Percentiles rank a stretch among this genome's conserved stretches.
These are phyloP conservation scores for Stylophora pistillata DNA, from an alignment of 64 coral and sea anemone species.

Conservation along the genomic window DNA sequence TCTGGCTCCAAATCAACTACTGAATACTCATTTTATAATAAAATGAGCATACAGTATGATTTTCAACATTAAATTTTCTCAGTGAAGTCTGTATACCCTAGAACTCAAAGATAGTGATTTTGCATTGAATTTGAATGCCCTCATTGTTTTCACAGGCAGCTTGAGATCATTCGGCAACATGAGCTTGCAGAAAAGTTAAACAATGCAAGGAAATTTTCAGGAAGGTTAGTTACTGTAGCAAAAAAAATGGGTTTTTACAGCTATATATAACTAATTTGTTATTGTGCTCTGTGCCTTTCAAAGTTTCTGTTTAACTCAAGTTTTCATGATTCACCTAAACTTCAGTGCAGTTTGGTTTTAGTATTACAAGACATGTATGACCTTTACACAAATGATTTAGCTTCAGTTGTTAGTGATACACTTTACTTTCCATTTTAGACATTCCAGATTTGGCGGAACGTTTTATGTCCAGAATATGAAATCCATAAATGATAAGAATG, in stretches of 20 bases:
- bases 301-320: neutral
- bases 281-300: too few relatives aligned
- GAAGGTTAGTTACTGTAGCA: slow-evolving; percentile 41
- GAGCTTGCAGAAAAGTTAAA: slow-evolving; percentile 93
- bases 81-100: too few relatives aligned
- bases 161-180: slow-evolving; percentile 80
- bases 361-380: too few relatives aligned
- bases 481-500: slow-evolving; percentile 80
- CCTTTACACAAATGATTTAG: too few relatives aligned
- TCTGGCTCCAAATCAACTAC: too few relatives aligned
- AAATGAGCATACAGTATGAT: too few relatives aligned
- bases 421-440: slow-evolving; percentile 35
- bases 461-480: slow-evolving; percentile 95
- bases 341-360: too few relatives aligned
- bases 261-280: neutral
- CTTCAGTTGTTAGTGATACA: neutral
- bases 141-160: slow-evolving; percentile 65
- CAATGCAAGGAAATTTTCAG: slow-evolving; percentile 82
- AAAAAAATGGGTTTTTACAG: neutral
- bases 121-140: neutral
- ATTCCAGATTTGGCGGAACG: slow-evolving; percentile 97
- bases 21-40: too few relatives aligned
- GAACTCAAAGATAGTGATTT: neutral
- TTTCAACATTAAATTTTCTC: too few relatives aligned
- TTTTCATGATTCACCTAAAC: too few relatives aligned